Base-by-base conservation (phyloP, 2,888 invertebrate species). In the Orthosia incerta region DNA sequence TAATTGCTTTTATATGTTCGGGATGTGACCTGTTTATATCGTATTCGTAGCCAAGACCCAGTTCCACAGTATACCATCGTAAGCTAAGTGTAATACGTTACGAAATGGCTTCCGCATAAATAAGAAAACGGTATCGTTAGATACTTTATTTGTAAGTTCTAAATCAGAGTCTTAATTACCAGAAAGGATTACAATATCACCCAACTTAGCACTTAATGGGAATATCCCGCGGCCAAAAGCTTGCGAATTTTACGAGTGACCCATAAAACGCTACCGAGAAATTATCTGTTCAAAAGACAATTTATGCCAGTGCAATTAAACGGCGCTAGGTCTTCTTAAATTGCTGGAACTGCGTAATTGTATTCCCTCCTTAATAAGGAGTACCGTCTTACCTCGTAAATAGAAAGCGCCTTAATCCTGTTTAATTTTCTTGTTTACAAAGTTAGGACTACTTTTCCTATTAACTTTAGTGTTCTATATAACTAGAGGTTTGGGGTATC, bases 281-380 rank as follows among this genome's bases (percentile, higher is more conserved):
- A 93, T 93, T 92, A 94, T 94, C 92, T 92, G 92, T 92, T 93
- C 92, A 88, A 89, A 91, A 89, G 90, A 92, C 91, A 94, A 94
- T 94, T 94, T 93, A 94, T 93, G 91, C 89, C 85, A 87, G 86
- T 91, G 93, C 91, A 94, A 94, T 94, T 94, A 94, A 93, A 93
- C 89, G 91, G 88, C 88, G 89, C 90, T 93, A 92, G 91, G 93
- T 94, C 93, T 94, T 89, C 92, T 92, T 92, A 93, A 94, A 93
- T 93, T 92, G 93, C 92, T 93, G 91, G 91, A 89, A 93, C 91
- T 93, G 93, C 91, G 92, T 94, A 94, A 94, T 94, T 94, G 94
- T 94, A 93, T 93, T 93, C 90, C 74, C 89, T 89, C 89, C 90
- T 92, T 93, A 93, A 91, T 93, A 92, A 93, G 92, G 90, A 93